Base-by-base conservation (phyloP, 1,140 invertebrate genomes). In the Acyrthosiphon pisum region DNA sequence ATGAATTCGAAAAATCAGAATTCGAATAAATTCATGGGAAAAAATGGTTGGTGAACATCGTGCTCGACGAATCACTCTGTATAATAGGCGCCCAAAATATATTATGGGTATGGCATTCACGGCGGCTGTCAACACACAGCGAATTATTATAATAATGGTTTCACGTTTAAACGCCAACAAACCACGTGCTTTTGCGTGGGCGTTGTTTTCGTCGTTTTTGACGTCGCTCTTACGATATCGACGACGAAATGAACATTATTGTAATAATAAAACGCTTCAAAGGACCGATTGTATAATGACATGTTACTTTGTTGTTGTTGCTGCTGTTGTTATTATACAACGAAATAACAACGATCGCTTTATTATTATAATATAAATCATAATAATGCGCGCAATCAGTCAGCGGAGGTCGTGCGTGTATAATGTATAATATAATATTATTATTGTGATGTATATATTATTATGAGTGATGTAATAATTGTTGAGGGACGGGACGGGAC, bases 241-340 rank as follows among this genome's bases (percentile, higher is more conserved):
- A 22, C 76, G 7, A 83, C 20, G 18, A 37, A 83, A 83, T 83
- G 35, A 37, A 83, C 23, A 23, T 23, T 23, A 37, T 83, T 37
- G 18, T 37, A n/a, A 76, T 76, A 76, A 76, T 83, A 83, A 83
- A 83, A 83, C 35, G 76, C 35, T 83, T 83, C 76, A 83, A 83
- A 37, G 35, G 35, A 83, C 7, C 35, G 20, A 83, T 81, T 81
- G 35, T 81, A 37, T 83, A 23, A 83, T 22, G 35, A 83, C 60
- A 76, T n/a, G 6, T n/a, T 76, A 76, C 60, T 76, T n/a, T 76
- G 60, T n/a, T 20, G 14, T 76, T 76, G 60, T 76, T 68, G 14
- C 14, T 46, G 14, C 4, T 41, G 41, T 41, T 41, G 3, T 41
- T 41, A 41, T 41, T n/a, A 76, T 76, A n/a, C 30, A n/a, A 76